Conservation (phyloP, 1,140 invertebrate genomes). For the Lepidurus arcticus region DNA sequence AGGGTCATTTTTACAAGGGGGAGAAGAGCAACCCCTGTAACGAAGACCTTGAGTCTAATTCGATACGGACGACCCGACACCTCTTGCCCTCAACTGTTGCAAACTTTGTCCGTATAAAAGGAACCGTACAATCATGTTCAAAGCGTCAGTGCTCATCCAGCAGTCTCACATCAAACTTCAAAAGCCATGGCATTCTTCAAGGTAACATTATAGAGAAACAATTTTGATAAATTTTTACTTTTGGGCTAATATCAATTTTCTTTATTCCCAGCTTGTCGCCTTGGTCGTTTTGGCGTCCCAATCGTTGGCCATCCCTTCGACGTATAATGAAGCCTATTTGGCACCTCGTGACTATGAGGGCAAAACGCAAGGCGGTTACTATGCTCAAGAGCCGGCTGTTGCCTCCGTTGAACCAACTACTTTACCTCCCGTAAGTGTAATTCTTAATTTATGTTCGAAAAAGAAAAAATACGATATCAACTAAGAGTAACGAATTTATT, state of each 20-base stretch:
- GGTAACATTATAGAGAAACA: constrained; percentile 19
- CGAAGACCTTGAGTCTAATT: not conserved
- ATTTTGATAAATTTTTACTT: not conserved
- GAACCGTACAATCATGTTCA: constrained; percentile 12
- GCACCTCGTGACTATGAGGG: not conserved
- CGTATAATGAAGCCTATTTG: not conserved
- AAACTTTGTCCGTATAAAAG: not conserved
- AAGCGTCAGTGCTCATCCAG: constrained; percentile 21
- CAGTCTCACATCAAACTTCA: not conserved
- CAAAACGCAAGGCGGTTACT: constrained; percentile 10
- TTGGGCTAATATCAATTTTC: constrained; percentile 7
- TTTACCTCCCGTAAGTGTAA: not conserved
- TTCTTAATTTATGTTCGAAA: not conserved
- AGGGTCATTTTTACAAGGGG: not conserved
- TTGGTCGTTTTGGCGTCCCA: constrained; percentile 25
- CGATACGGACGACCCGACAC: not conserved
- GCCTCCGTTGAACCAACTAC: not conserved
- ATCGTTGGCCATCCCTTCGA: constrained; percentile 18
- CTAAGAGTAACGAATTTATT: not conserved
- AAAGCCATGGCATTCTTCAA: constrained; percentile 25
- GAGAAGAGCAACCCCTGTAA: not conserved
- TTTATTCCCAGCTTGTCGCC: constrained; percentile 24
- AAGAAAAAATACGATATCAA: not conserved
- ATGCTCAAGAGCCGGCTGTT: constrained; percentile 17
- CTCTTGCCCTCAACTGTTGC: not conserved